These are phyloP conservation scores for Corvus cornix DNA, from an alignment of 2,113 vertebrate genomes.

Conservation along the genomic window DNA sequence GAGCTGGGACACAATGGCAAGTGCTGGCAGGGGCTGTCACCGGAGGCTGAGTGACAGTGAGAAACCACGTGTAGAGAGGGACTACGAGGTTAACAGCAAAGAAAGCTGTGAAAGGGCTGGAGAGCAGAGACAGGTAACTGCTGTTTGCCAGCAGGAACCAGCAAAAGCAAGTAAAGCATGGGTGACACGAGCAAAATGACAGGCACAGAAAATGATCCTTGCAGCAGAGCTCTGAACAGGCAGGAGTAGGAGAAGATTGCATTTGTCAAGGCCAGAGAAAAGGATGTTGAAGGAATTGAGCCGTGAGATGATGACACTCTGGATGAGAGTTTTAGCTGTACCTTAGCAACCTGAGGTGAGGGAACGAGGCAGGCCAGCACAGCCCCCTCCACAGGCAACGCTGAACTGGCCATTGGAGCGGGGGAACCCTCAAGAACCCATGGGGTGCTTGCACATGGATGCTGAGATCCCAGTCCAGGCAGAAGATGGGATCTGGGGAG, in stretches of 20 bases:
- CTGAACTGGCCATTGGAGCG: not conserved
- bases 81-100: conserved; percentile 27
- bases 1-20: not conserved
- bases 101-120: conserved; percentile 15
- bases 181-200: conserved; percentile 39
- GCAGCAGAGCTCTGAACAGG: conserved; percentile 33
- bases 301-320: conserved; percentile 29
- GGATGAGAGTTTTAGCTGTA: not conserved
- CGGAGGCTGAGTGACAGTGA: not conserved
- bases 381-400: not conserved
- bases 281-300: conserved; percentile 59
- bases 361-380: not conserved
- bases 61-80: not conserved
- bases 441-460: rapidly evolving
- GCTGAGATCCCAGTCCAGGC: not conserved
- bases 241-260: conserved; percentile 54
- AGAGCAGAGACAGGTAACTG: conserved; percentile 51
- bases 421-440: not conserved
- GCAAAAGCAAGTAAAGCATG: conserved; percentile 41
- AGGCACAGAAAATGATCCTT: conserved; percentile 47
- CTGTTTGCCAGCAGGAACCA: conserved; percentile 57
- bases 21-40: not conserved
- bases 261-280: conserved; percentile 58
- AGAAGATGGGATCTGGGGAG: not conserved
- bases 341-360: not conserved